A percentile compares a stretch with the other conserved stretches of the same genome.
phyloP scores from a whole-genome alignment of 2,797 vertebrate species.

The Brachymystax lenok region DNA sequence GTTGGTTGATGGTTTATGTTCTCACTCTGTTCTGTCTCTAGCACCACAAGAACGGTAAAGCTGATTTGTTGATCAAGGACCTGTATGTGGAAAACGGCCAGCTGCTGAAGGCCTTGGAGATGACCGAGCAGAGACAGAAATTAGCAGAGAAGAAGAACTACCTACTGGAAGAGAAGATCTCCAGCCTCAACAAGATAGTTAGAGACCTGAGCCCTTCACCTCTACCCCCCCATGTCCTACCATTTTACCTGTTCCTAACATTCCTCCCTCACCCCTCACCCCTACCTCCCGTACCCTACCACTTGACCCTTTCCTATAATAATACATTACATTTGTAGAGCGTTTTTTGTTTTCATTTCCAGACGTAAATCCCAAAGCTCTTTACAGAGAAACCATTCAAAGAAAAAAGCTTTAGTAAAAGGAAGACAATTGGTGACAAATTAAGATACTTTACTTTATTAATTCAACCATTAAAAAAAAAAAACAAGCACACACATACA shows the following conservation, averaged over 20 bases:
- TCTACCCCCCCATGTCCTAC: conserved; percentile 58
- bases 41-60: conserved; percentile 85
- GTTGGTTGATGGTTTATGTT: background rate
- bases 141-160: conserved; percentile 91
- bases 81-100: conserved; percentile 90
- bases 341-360: no score
- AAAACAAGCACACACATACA: no score
- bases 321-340: no score
- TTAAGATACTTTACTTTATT: no score
- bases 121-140: conserved; percentile 85
- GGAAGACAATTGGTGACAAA: no score
- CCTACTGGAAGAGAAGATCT: conserved; percentile 92
- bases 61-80: conserved; percentile 86
- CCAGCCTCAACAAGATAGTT: conserved; percentile 88
- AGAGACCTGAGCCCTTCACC: conserved; percentile 82
- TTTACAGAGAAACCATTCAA: no score
- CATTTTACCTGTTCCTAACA: conserved; percentile 53
- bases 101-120: conserved; percentile 88
- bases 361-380: no score
- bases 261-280: no score
- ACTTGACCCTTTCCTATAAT: background rate
- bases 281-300: no score
- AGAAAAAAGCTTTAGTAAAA: no score
- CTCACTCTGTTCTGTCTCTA: conserved; percentile 46
- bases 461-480: no score